Evolutionary conservation across 2,113 vertebrate genomes (phyloP), one percentile per base, ranked within the genome.

Genomic region (Oryctolagus cuniculus): DNA sequence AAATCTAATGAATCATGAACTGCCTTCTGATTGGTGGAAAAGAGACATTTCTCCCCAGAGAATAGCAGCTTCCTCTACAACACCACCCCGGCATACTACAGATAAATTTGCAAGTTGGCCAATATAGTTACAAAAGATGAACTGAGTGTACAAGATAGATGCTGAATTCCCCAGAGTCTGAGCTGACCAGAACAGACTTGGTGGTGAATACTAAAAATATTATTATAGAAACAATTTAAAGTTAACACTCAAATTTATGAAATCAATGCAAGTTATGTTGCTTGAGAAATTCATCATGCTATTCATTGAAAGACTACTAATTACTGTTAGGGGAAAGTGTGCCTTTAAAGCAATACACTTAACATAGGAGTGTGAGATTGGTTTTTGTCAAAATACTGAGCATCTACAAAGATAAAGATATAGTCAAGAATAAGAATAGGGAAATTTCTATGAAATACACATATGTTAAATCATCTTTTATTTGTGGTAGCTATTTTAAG

Each of bases 51-150:
- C 77, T 9, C 93, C 85, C 80, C 13, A 82, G 96, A 97, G 94
- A 97, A 63, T 49, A 94, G 78, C 19, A 92, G 90, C 70, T 83
- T 94, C 94, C 95, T 87, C 82, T 93, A 83, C 69, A 96, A 91
- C 96, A 96, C 96, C 94, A 77, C 78, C 51, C 12, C 94, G 38
- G 64, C 67, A 85, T 95, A 61, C 80, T 96, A 72, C 66, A 95
- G 88, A 96, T 93, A 92, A 84, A 97, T 72, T 89, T 97, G 97
- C 80, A 95, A 85, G 90, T 75, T 84, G 74, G 95, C 96, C 93
- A 93, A 94, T 97, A 87, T 24, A 95, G 96, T 97, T 88, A 83
- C 94, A 98, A 95, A 98, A 93, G 69, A 97, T 93, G 90, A 98
- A 94, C 24, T 80, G 25, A 93, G 74, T 95, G 85, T 94, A 91